Evolutionary conservation across 2,888 invertebrate genomes (phyloP).

Genomic region (Yponomeuta plumbellus): DNA sequence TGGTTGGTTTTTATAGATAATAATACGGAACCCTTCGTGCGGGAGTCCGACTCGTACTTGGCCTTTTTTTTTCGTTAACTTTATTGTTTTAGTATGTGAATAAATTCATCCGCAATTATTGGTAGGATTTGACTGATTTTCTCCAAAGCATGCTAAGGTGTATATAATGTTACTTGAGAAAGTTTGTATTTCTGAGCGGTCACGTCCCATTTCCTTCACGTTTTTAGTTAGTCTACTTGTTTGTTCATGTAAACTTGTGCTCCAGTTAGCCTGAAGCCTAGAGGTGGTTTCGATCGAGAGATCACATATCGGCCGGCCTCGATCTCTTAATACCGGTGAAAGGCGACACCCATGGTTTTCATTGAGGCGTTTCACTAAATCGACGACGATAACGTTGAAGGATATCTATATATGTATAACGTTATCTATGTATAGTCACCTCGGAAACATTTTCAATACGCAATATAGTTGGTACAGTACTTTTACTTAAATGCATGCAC

Average conservation of each 20-base stretch:
- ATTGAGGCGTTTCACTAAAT: not conserved
- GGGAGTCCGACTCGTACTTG: no score
- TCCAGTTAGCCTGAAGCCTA: constrained; percentile 52
- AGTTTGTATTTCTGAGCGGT: not conserved
- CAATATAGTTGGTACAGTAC: no score
- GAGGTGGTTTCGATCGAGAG: constrained; percentile 34
- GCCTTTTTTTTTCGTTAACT: no score
- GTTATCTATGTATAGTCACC: not conserved
- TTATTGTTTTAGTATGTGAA: no score
- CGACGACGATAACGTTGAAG: not conserved
- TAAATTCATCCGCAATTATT: no score
- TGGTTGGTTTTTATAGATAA: no score
- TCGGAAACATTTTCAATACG: not conserved
- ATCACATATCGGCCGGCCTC: constrained; percentile 65
- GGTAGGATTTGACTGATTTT: no score
- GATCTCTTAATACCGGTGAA: constrained; percentile 57
- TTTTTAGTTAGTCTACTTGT: constrained; percentile 65
- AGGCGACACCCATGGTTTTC: constrained; percentile 30
- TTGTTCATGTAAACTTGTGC: constrained; percentile 54
- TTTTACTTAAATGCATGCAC: no score
- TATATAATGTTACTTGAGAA: no score
- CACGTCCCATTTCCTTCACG: not conserved
- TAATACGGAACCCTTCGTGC: no score
- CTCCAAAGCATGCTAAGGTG: no score
- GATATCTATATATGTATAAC: not conserved